Evolutionary conservation across 2,797 vertebrate species (phyloP), one percentile per base, ranked within the genome.

Genomic region (Octomys mimax): DNA sequence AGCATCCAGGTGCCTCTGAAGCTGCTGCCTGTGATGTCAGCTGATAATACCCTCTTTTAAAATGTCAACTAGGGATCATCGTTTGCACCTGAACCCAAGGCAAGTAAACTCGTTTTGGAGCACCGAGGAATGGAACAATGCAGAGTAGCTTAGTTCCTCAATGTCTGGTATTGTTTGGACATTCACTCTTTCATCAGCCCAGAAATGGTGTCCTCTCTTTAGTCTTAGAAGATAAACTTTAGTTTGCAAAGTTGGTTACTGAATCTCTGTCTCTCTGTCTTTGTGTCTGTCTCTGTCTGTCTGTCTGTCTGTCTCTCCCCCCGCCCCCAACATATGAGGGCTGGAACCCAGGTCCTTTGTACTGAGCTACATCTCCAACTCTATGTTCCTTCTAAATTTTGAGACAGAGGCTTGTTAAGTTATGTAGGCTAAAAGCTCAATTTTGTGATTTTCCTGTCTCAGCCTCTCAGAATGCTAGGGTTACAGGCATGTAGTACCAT

Each of bases 31-130:
- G 0, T 87, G 54, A 31, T n/a, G 10, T 39, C 26, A 59, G 28
- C 4, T 49, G 62, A 68, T 66, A 13, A 62, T 66, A 13, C 4
- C 59, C 75, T 54, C 26, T 59, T 66, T 57, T 39, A 22, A 22
- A 18, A 49, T 10, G 19, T 6, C 16, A 68, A 33, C 52, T 33
- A 88, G 46, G 42, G 46, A 89, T 94, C 57, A 28, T 87, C 42
- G 57, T 87, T 90, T 87, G 77, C 1, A 64, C 70, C 46, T 87
- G 62, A 87, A 92, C 36, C 33, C 83, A 82, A 88, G 52, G 22
- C 8, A 87, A 31, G 21, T 42, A 70, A 93, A 52, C 31, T 54
- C 77, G 9, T 42, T 89, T 64, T 75, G 85, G 91, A 92, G 64
- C 9, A 70, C 81, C n/a, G n/a, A 0, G 42, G 31, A 70, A 0